phyloP scores from a whole-genome alignment of 2,797 vertebrate genomes.

The Hippocampus kuda region DNA sequence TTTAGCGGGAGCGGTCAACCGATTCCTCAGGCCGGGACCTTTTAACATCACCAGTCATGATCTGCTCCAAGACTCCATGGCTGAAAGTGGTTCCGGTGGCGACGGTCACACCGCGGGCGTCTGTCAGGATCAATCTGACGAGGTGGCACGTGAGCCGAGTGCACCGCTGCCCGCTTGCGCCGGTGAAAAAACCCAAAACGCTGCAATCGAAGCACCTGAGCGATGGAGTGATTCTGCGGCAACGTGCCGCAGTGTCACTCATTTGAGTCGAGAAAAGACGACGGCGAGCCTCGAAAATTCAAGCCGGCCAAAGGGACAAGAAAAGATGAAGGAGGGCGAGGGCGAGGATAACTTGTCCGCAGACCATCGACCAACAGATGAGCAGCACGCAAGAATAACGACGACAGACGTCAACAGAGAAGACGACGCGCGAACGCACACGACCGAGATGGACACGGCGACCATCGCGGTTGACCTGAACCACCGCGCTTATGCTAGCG shows the following conservation, averaged over 20 bases:
- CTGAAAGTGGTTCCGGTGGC: constrained; percentile 5
- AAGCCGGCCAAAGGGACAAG: no score
- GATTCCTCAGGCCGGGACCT: constrained; percentile 51
- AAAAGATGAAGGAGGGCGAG: no score
- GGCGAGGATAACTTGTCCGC: background rate
- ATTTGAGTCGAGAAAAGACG: no score
- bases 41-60: constrained; percentile 7
- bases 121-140: background rate
- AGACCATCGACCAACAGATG: background rate
- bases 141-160: background rate
- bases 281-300: no score
- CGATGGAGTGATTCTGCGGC: background rate
- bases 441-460: background rate
- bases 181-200: background rate
- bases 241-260: background rate
- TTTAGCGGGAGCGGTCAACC: constrained; percentile 55
- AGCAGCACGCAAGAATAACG: background rate
- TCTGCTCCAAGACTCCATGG: constrained; percentile 15
- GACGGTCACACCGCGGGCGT: background rate
- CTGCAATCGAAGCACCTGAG: background rate
- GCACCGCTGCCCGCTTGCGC: background rate
- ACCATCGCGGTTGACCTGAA: background rate
- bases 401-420: background rate
- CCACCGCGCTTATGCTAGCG: background rate
- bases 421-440: background rate